Conservation (phyloP, 2,113 vertebrate genomes). For the Entomyzon cyanotis region DNA sequence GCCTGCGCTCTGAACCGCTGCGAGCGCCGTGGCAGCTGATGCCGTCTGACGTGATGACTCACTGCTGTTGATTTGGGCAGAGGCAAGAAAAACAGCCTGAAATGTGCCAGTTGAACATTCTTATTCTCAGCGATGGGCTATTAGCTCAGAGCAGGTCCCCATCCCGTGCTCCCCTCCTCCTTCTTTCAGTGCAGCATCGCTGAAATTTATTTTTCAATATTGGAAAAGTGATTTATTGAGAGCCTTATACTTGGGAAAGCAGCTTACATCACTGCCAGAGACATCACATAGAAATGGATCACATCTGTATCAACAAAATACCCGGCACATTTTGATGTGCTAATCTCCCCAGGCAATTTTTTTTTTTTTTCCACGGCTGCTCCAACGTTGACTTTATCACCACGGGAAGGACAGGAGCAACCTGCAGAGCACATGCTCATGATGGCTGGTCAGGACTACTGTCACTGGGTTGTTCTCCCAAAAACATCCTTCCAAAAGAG, state of each 20-base stretch:
- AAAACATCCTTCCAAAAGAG: background rate
- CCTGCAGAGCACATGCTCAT: background rate
- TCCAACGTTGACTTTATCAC: background rate
- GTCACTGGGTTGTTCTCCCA: background rate
- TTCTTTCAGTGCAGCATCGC: background rate
- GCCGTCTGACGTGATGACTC: conserved; percentile 14
- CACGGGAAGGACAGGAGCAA: background rate
- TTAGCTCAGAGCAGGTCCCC: background rate
- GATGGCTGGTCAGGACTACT: background rate
- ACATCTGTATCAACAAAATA: background rate
- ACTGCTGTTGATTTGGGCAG: conserved; percentile 7
- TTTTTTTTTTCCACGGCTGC: background rate
- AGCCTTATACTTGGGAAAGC: background rate
- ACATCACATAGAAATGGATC: background rate
- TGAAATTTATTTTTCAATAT: background rate
- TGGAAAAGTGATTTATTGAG: background rate
- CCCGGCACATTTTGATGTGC: background rate
- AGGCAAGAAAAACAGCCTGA: conserved; percentile 35
- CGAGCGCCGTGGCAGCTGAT: background rate
- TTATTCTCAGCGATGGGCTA: background rate
- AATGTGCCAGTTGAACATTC: background rate
- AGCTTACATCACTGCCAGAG: background rate
- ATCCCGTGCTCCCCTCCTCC: rapidly evolving
- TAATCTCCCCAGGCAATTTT: background rate
- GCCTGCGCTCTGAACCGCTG: background rate